Conservation (phyloP, 2,797 vertebrate genomes). For the Spinus olivaceus region DNA sequence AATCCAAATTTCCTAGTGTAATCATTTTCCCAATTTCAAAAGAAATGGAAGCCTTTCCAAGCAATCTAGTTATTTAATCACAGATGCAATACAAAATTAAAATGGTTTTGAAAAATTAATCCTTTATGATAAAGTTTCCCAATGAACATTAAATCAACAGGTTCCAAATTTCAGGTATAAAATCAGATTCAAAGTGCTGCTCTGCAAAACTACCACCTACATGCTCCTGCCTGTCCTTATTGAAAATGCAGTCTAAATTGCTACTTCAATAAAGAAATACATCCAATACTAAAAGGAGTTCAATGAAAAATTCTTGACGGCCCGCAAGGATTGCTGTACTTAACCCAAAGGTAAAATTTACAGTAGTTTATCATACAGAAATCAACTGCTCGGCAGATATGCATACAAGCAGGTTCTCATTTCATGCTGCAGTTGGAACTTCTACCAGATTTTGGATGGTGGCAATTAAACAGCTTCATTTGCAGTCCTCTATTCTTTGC, state of each 20-base stretch:
- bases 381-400: not conserved
- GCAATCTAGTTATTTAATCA: not conserved
- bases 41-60: not conserved
- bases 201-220: not conserved
- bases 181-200: not conserved
- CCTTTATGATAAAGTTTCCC: not conserved
- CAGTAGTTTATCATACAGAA: not conserved
- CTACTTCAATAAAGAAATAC: not conserved
- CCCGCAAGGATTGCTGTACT: not conserved
- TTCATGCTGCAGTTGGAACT: not conserved
- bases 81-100: not conserved
- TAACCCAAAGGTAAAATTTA: slow-evolving; percentile 15
- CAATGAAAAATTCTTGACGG: not conserved
- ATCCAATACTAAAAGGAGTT: not conserved
- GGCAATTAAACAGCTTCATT: not conserved
- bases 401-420: not conserved
- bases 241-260: not conserved
- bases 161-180: not conserved
- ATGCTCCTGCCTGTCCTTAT: not conserved
- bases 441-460: not conserved
- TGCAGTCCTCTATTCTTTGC: not conserved
- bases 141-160: not conserved
- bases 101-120: not conserved
- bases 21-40: not conserved
- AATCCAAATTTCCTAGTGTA: not conserved